Evolutionary conservation across 1,140 invertebrate genomes (phyloP), one percentile per base, ranked within the genome.

Genomic region (Caenorhabditis briggsae): DNA sequence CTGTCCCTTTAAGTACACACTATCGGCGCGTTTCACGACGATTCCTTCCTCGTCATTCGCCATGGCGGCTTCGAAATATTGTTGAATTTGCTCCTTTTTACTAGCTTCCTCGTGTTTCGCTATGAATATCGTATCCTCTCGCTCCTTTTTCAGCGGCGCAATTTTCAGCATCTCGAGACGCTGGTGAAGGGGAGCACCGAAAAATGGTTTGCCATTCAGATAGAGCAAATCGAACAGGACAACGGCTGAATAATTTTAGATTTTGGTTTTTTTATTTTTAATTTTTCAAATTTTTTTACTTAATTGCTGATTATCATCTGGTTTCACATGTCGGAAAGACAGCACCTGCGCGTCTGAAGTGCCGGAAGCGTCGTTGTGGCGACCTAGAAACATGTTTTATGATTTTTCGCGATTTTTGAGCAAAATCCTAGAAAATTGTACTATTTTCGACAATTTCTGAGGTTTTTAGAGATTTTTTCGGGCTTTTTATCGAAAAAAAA

Each of bases 201-300:
- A 78, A 11, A 78, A 53, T 25, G 70, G 70, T n/a, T 78, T 53
- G 11, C 84, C 84, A 12, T 53, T 65, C 9, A 85, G 59, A 23
- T 85, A 85, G 16, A 85, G 84, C 12, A 85, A 14, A 46, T 85
- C 84, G 50, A 85, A 85, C 5, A 85, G 46, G 48, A 85, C 84
- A n/a, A 85, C 82, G 11, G 59, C 82, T 78, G 41, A 41, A 33
- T n/a, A 83, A 2, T 16, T 12, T 25, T 2, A 12, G 1, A 16
- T 12, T 16, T 23, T 23, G 5, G n/a, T 50, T 0, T 11, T 11
- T 50, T 50, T 11, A 50, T 2, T 1, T 1, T 50, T 50, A 50
- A 50, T 50, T 50, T n/a, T n/a, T n/a, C n/a, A n/a, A n/a, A n/a
- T n/a, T n/a, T n/a, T n/a, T n/a, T n/a, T n/a, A 83, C 82, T 61